Percentiles rank a stretch among this genome's conserved stretches.
Conservation (phyloP, 2,797 vertebrate species). For the Paratrypauchen microcephalus region DNA sequence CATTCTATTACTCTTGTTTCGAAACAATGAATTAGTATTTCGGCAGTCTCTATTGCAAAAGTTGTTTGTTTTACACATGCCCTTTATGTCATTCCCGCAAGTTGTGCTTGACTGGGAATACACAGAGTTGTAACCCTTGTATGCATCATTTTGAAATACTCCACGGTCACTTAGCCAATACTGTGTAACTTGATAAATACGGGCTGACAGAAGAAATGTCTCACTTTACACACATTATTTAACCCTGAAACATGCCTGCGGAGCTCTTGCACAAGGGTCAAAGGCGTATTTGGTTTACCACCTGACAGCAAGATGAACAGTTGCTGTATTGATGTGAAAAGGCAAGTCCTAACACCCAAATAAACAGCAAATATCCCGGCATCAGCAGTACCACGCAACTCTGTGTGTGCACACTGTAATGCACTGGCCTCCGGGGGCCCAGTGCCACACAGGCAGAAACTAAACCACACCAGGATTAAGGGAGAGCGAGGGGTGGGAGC, state of each 20-base stretch:
- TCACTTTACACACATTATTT: conserved; percentile 2
- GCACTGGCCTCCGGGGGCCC: conserved; percentile 50
- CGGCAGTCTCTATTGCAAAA: background rate
- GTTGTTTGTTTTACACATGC: background rate
- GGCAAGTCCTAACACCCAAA: conserved; percentile 27
- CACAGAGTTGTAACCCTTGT: background rate
- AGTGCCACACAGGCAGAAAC: conserved; percentile 50
- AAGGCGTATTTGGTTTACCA: conserved; percentile 1
- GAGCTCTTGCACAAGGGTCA: conserved; percentile 1
- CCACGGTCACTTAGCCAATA: background rate
- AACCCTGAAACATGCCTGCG: conserved; percentile 1
- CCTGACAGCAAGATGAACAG: conserved; percentile 10
- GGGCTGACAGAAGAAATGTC: background rate
- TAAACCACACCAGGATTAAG: conserved; percentile 63
- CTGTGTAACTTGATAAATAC: background rate
- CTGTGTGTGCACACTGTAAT: conserved; percentile 28
- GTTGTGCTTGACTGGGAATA: no score
- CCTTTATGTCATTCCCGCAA: background rate
- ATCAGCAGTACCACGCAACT: conserved; percentile 38
- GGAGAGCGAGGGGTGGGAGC: conserved; percentile 38
- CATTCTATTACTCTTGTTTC: no score
- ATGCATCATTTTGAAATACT: background rate
- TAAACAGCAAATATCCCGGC: conserved; percentile 29
- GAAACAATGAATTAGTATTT: no score
- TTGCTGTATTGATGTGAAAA: conserved; percentile 13